Evolutionary conservation across 1,140 invertebrate genomes (phyloP).

Genomic region (Bradynema listronoti): DNA sequence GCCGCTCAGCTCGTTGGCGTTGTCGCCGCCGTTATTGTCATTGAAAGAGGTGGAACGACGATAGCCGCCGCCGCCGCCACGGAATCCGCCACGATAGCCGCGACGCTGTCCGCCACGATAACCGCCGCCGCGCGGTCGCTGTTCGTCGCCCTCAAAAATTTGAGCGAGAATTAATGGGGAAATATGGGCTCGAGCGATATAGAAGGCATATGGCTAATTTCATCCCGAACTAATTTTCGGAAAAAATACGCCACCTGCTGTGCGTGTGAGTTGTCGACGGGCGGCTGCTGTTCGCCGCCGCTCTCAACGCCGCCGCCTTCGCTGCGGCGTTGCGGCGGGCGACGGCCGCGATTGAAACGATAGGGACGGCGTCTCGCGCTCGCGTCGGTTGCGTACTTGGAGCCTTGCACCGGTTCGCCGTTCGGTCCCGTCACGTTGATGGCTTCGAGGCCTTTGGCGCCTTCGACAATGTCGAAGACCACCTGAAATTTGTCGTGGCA

Average conservation of each 20-base stretch:
- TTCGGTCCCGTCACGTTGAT: constrained; percentile 52
- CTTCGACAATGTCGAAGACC: constrained; percentile 94
- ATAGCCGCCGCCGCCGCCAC: neutral
- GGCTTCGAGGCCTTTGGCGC: constrained; percentile 70
- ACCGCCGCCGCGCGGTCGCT: neutral
- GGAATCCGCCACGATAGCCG: neutral
- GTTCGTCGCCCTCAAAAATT: constrained; percentile 6
- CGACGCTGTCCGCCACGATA: neutral
- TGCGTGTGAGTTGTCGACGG: constrained; percentile 1
- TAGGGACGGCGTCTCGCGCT: constrained; percentile 1
- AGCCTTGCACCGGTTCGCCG: constrained; percentile 46
- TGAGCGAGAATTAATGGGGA: neutral
- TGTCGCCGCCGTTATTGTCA: neutral
- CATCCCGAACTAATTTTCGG: too few relatives aligned
- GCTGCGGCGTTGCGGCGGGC: neutral
- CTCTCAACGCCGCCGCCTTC: constrained; percentile 11
- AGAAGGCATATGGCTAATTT: neutral
- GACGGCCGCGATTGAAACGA: constrained; percentile 9
- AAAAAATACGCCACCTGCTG: too few relatives aligned
- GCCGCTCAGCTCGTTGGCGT: too few relatives aligned
- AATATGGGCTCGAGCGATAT: neutral
- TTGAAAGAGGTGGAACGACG: neutral
- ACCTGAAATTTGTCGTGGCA: too few relatives aligned
- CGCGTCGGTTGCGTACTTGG: constrained; percentile 39
- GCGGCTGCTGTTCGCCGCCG: neutral